These are phyloP conservation scores for Parnassius mnemosyne DNA, from an alignment of 2,888 invertebrate species.

Conservation along the genomic window DNA sequence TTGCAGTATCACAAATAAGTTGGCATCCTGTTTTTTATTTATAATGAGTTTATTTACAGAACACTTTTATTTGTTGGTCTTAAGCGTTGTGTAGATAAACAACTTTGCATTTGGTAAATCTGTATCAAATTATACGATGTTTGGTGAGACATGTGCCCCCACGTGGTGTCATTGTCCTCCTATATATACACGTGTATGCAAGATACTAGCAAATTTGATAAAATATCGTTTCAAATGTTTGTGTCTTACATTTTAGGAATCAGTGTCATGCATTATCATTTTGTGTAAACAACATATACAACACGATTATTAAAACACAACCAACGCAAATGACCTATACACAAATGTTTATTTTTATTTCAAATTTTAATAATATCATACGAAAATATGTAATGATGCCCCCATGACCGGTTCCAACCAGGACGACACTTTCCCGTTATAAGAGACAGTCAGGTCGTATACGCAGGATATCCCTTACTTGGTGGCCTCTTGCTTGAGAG, in stretches of 20 bases:
- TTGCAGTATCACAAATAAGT: constrained; percentile 8
- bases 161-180: constrained; percentile 20
- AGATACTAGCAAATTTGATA: constrained; percentile 1
- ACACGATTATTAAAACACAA: no score
- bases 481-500: no score
- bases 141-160: constrained; percentile 22
- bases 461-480: no score
- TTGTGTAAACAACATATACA: no score
- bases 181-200: not conserved
- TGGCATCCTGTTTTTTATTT: not conserved
- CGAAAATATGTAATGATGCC: no score
- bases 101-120: constrained; percentile 5
- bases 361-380: no score
- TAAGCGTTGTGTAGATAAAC: not conserved
- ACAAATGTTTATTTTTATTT: no score
- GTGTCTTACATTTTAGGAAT: not conserved
- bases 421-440: no score
- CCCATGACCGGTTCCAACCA: no score
- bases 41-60: not conserved
- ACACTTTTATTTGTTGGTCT: not conserved
- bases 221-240: not conserved
- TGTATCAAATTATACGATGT: constrained; percentile 12
- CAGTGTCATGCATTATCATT: not conserved
- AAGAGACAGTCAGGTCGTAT: no score
- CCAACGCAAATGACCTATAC: no score